Base-by-base conservation (phyloP, 35 echinoderm and acorn worm species). In the Lytechinus variegatus region DNA sequence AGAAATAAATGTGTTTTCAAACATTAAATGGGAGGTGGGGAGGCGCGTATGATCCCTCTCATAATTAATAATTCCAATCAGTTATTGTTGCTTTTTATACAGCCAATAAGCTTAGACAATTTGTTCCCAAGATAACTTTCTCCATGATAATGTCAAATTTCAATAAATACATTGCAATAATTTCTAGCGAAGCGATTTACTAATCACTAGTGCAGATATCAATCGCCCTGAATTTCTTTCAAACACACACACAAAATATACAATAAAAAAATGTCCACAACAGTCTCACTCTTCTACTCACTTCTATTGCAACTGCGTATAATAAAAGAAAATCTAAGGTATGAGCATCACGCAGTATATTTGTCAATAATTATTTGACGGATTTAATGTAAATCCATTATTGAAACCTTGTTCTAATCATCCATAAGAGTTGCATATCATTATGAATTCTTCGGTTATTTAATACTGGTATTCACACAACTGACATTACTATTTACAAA, bases 341-440 rank as follows among this genome's bases (percentile, higher is more conserved):
- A 58, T 44, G 0, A 44, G 33, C 2, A 44, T 44, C 33, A 44
- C 33, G 33, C 33, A 44, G 33, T 44, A 44, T 44, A 44, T 44
- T 44, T 44, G 9, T 58, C 56, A 7, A 9, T 58, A 10, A 11
- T 79, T 79, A 7, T 24, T 79, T 79, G 5, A 79, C 21, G 19
- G 66, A 79, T 79, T 79, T 24, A 79, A 79, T 79, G n/a, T 79
- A 79, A n/a, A 79, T 79, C 66, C 66, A 79, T 24, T 79, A 79
- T 79, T 79, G 0, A 79, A 16, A 79, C 24, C 14, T 79, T 79
- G 66, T 79, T 24, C 66, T 79, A 6, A n/a, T 79, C 33, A 79
- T 24, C n/a, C 66, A 79, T 58, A 58, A 58, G 33, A 44, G 33
- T 58, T 58, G 66, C 21, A 79, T n/a, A 79, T 79, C 24, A 21